Evolutionary conservation across 1,140 invertebrate genomes (phyloP), one percentile per base, ranked within the genome.

Genomic region (Idris sp.): DNA sequence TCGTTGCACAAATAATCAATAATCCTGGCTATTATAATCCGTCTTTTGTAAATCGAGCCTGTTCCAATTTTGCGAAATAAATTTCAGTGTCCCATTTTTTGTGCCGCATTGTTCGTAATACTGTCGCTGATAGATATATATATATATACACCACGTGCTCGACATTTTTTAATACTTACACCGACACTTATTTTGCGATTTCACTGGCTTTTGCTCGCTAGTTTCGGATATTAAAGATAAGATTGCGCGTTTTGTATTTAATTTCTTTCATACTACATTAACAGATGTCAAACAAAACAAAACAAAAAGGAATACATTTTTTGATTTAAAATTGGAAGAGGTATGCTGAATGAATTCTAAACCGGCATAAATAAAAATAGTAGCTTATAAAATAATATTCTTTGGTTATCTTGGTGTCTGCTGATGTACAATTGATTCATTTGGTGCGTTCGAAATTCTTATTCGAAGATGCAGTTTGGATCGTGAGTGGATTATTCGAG

Each of bases 31-130:
- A 46, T 59, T 61, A 61, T 71, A 46, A 61, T 61, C 35, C 43
- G 30, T 19, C 54, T 71, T 71, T 71, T 71, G 56, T 71, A 54
- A 61, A 46, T 28, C 30, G 38, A 53, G 18, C 14, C 25, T 31
- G 48, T n/a, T 54, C 48, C 56, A 71, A 54, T 71, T 71, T 71
- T 46, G 48, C 67, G 33, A 54, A 71, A 71, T 54, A 33, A 15
- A 54, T 46, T 71, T 54, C 22, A 26, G 9, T 30, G 65, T 36
- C 54, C 38, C 16, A 69, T 59, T 53, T 69, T 69, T 61, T 44
- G n/a, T n/a, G 33, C n/a, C 30, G 18, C 54, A 69, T 59, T 69
- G 65, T 59, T 53, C 54, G n/a, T n/a, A n/a, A n/a, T n/a, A n/a
- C n/a, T n/a, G n/a, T n/a, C n/a, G n/a, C n/a, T n/a, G 15, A 53